Base-by-base conservation (phyloP, 1,140 invertebrate species). In the Drosophila sp. region DNA sequence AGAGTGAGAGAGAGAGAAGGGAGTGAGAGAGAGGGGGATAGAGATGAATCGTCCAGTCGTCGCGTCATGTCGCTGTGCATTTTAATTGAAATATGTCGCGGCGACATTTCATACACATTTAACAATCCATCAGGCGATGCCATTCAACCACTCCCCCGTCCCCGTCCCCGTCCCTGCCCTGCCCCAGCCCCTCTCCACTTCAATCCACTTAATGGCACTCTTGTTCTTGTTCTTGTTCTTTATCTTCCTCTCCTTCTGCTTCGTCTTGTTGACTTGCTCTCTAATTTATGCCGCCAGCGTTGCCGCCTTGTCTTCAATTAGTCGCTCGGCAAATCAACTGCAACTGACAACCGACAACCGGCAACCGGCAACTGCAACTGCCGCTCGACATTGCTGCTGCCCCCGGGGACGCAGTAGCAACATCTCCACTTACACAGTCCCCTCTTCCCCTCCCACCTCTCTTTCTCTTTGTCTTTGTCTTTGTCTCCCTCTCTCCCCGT, bases 81-180 rank as follows among this genome's bases (percentile, higher is more conserved):
- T 71, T 78, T 71, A 78, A 78, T 78, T 78, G 72, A 76, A 78
- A 78, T 76, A 76, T 78, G 76, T 78, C 76, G 61, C 67, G 43
- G 40, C 58, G 66, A 64, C 72, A 75, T 71, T 65, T 75, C 50
- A 72, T 59, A 78, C 56, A 75, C 72, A 78, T 78, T 78, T 75
- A 72, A 75, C 75, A 78, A 78, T 78, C 64, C 65, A 78, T 78
- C 75, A 77, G 65, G 5, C 36, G 27, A 11, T 18, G 38, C 18
- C 13, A 34, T 51, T 46, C 14, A 6, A 5, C 27, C 27, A 29
- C 36, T 13, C 21, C 48, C 40, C 21, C 7, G 32, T 16, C 11
- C n/a, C 36, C 16, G 0, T 8, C 18, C 3, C n/a, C 9, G 13
- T 43, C 11, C 7, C 5, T 7, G 9, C n/a, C 46, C 4, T n/a